Conservation (phyloP, 2,113 vertebrate genomes). For the Amblyornis subalaris region DNA sequence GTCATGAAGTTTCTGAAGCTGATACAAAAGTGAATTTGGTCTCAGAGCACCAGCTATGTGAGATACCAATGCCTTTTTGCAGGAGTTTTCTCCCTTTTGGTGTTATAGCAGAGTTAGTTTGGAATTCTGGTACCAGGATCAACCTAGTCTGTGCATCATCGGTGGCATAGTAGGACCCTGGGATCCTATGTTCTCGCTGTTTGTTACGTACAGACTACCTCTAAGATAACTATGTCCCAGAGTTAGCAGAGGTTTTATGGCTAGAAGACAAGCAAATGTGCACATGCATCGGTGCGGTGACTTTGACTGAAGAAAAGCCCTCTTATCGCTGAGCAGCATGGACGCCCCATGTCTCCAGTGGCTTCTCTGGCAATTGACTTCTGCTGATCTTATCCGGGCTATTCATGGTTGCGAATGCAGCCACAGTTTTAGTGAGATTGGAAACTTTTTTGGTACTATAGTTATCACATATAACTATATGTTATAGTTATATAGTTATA, state of each 20-base stretch:
- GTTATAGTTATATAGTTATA: not conserved
- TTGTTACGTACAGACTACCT: not conserved
- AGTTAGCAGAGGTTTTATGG: not conserved
- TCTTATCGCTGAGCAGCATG: not conserved
- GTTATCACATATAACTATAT: not conserved
- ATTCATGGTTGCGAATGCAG: not conserved
- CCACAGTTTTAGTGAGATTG: not conserved
- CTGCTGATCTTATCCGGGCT: not conserved
- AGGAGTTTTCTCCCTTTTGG: not conserved
- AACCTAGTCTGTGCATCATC: not conserved
- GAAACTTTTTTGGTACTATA: not conserved
- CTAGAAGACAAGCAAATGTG: not conserved
- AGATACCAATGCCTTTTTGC: not conserved
- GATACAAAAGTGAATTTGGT: not conserved
- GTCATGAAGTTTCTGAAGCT: not conserved
- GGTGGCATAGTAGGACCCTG: not conserved
- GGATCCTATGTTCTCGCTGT: not conserved
- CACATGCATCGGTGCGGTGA: not conserved
- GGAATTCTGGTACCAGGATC: not conserved
- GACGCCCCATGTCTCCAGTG: not conserved
- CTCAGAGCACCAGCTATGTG: not conserved
- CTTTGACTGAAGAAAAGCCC: not conserved
- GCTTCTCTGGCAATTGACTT: not conserved
- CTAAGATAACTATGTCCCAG: not conserved
- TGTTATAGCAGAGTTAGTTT: not conserved